phyloP scores from a whole-genome alignment of 2,888 invertebrate species.

The Busseola fusca region DNA sequence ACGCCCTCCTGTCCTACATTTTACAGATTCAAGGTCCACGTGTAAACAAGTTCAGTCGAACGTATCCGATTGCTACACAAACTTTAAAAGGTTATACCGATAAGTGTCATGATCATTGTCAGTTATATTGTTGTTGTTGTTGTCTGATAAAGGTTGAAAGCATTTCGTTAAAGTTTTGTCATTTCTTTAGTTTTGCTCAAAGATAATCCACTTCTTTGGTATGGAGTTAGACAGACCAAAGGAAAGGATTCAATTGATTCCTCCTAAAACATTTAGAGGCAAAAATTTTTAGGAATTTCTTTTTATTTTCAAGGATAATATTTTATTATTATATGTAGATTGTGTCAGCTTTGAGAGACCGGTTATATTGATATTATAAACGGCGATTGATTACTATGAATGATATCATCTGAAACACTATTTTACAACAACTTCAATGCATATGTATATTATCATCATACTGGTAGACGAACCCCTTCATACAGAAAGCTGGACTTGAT shows the following conservation, averaged over 20 bases:
- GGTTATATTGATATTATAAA: too few relatives aligned
- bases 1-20: constrained; percentile 44
- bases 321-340: background rate
- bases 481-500: background rate
- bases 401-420: background rate
- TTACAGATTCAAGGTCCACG: constrained; percentile 47
- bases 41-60: constrained; percentile 48
- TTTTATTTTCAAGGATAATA: background rate
- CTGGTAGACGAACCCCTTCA: background rate
- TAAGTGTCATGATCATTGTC: constrained; percentile 52
- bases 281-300: background rate
- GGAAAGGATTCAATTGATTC: background rate
- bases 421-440: background rate
- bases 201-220: background rate
- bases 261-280: background rate
- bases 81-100: constrained; percentile 44
- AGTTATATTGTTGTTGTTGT: constrained; percentile 21
- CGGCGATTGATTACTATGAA: background rate
- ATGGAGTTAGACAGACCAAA: background rate
- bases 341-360: background rate
- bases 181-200: background rate
- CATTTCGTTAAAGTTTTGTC: background rate
- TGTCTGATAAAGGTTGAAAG: constrained; percentile 5
- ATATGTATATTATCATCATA: background rate
- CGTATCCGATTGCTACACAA: constrained; percentile 35